phyloP scores from a whole-genome alignment of 2,888 invertebrate species.

The Ormyrus nitidulus region DNA sequence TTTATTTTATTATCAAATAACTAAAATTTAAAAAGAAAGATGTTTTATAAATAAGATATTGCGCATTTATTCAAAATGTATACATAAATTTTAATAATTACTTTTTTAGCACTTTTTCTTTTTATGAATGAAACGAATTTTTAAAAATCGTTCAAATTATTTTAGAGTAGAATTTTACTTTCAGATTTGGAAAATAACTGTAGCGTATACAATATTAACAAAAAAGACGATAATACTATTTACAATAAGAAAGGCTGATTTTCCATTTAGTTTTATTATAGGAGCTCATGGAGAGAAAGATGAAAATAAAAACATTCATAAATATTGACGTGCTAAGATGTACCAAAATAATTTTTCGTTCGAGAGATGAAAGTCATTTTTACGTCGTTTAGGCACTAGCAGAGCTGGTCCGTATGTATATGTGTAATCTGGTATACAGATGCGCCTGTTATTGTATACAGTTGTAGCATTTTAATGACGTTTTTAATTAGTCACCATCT shows the following conservation, averaged over 20 bases:
- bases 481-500: conserved; percentile 45
- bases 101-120: no score
- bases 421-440: conserved; percentile 25
- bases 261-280: conserved; percentile 46
- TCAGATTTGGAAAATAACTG: not conserved
- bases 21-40: no score
- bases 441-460: conserved; percentile 29
- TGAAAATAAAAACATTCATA: not conserved
- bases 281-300: conserved; percentile 1
- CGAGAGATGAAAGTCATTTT: conserved; percentile 44
- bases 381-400: conserved; percentile 33
- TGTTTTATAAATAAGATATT: no score
- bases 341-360: conserved; percentile 33
- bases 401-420: conserved; percentile 29
- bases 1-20: no score
- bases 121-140: no score
- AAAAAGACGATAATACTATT: conserved; percentile 29
- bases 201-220: not conserved
- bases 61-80: no score
- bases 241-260: conserved; percentile 51
- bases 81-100: no score
- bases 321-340: conserved; percentile 23
- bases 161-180: no score
- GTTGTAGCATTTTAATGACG: conserved; percentile 36
- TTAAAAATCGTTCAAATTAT: no score